These are phyloP conservation scores for Florisuga fusca DNA, from an alignment of 2,797 vertebrate genomes.

Conservation along the genomic window DNA sequence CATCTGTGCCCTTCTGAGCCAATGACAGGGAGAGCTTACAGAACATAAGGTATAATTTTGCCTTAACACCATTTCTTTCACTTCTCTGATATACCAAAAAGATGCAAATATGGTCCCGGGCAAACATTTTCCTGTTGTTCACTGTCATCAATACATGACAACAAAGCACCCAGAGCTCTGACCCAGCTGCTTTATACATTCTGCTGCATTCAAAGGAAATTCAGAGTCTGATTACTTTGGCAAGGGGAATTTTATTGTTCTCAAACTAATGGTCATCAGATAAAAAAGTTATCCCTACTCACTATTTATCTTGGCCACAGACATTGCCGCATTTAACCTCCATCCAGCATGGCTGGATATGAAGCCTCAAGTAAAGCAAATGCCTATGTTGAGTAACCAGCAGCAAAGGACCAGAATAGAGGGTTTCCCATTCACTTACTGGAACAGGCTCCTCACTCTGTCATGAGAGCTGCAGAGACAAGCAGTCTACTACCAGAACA, in stretches of 20 bases:
- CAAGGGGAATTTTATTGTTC: constrained; percentile 40
- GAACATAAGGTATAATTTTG: neutral
- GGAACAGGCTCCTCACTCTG: neutral
- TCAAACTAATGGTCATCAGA: neutral
- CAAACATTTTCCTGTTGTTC: neutral
- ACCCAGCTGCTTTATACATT: neutral
- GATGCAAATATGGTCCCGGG: neutral
- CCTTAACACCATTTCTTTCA: neutral
- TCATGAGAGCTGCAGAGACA: neutral
- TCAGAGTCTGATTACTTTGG: constrained; percentile 28
- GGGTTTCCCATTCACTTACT: constrained; percentile 5
- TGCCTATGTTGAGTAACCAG: constrained; percentile 49
- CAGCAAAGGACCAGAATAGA: neutral
- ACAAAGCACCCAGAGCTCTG: constrained; percentile 3
- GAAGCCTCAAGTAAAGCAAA: constrained; percentile 38
- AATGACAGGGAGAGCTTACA: neutral
- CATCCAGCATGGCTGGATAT: constrained; percentile 1
- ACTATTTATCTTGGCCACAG: constrained; percentile 51
- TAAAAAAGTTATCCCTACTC: constrained; percentile 17
- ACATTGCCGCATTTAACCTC: constrained; percentile 46
- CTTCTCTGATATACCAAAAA: neutral
- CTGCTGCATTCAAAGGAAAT: neutral
- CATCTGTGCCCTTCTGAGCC: neutral
- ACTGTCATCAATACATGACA: neutral
- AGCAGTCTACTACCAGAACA: neutral